phyloP scores from a whole-genome alignment of 2,797 vertebrate genomes.

The Coccyzus lansbergi region DNA sequence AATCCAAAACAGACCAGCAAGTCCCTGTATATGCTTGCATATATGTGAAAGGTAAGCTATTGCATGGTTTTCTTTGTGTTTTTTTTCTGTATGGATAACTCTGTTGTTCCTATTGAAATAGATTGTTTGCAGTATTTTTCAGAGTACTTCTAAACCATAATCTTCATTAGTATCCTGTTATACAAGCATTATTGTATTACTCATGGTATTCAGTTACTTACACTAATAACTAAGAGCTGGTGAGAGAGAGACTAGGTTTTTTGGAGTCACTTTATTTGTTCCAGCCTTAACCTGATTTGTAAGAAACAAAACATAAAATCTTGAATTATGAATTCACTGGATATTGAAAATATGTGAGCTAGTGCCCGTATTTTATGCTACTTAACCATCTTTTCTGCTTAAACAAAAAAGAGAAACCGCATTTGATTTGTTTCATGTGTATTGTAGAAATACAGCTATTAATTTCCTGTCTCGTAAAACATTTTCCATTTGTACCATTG shows the following conservation, averaged over 20 bases:
- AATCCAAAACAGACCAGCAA: background rate
- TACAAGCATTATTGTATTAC: background rate
- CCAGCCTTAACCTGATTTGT: background rate
- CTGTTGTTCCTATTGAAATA: background rate
- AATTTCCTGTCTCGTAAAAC: background rate
- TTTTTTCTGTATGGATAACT: background rate
- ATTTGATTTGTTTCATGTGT: background rate
- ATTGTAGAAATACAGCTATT: background rate
- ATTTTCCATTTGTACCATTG: background rate
- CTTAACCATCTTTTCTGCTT: background rate
- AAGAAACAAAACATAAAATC: background rate
- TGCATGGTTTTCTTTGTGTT: background rate
- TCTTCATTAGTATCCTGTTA: background rate
- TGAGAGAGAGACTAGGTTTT: background rate
- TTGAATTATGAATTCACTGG: background rate
- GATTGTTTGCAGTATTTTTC: background rate
- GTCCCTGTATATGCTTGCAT: background rate
- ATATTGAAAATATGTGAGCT: background rate
- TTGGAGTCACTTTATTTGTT: background rate
- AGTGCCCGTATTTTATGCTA: background rate
- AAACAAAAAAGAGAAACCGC: background rate
- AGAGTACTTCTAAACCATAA: background rate
- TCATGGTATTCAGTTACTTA: background rate
- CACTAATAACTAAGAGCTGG: background rate
- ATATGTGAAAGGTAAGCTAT: background rate